Base-by-base conservation (phyloP, 2,888 invertebrate genomes). In the Plutella xylostella region DNA sequence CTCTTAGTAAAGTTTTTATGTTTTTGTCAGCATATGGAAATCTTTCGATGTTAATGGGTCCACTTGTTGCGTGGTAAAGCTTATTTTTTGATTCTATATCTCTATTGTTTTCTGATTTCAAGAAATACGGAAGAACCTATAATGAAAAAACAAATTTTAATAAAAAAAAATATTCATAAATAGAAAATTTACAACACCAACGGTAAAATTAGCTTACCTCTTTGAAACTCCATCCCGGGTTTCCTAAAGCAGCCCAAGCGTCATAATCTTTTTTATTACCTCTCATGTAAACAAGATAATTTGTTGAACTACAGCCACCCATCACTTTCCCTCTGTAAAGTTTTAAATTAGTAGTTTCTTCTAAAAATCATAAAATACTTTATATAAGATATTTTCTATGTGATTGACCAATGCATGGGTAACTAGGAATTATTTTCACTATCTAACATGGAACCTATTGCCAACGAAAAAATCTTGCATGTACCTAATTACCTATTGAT, bases 301-400 rank as follows among this genome's bases (percentile, higher is more conserved):
- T 91, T 37, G 88, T 82, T 33, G 87, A 72, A 52, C 90, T 90
- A 2, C 87, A 87, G 3, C 91, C 91, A 14, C 91, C 91, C 84
- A 91, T 87, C 2, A 89, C 88, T 61, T 86, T 87, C 3, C 88
- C 88, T 45, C 87, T 84, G 76, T 31, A 19, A 21, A 42, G 12
- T 19, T 28, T 12, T 28, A n/a, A n/a, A n/a, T n/a, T n/a, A n/a
- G n/a, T n/a, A n/a, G n/a, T n/a, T n/a, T n/a, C n/a, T n/a, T n/a
- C n/a, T n/a, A n/a, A n/a, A n/a, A n/a, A n/a, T n/a, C n/a, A n/a
- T n/a, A n/a, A n/a, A n/a, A n/a, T n/a, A n/a, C n/a, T n/a, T n/a
- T n/a, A n/a, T n/a, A n/a, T n/a, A n/a, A n/a, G n/a, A n/a, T n/a
- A n/a, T n/a, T n/a, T n/a, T n/a, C n/a, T n/a, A n/a, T n/a, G n/a